Conservation (phyloP, 2,888 invertebrate genomes). For the Phyllotreta striolata region DNA sequence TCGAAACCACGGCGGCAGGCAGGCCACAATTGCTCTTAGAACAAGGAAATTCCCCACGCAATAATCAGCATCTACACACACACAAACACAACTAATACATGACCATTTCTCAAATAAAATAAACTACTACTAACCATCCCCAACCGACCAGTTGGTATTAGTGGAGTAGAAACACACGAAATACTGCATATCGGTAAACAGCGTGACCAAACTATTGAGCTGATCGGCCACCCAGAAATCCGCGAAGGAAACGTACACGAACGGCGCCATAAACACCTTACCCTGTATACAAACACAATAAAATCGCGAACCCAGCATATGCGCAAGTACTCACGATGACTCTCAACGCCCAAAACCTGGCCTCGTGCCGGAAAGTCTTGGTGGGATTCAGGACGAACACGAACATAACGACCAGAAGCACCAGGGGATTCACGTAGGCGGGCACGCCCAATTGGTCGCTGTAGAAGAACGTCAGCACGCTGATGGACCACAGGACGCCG, state of each 20-base stretch:
- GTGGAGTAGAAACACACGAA: conserved; percentile 90
- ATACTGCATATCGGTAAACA: conserved; percentile 94
- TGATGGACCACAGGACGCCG: conserved; percentile 93
- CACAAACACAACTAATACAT: conserved; percentile 1
- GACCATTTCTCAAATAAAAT: not conserved
- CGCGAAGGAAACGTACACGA: conserved; percentile 92
- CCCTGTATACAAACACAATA: conserved; percentile 65
- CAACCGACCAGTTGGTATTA: conserved; percentile 76
- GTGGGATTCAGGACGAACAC: conserved; percentile 92
- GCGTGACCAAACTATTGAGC: conserved; percentile 89
- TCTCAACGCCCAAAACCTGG: conserved; percentile 91
- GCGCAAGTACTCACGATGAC: conserved; percentile 76
- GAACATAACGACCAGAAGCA: conserved; percentile 81
- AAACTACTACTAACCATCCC: conserved; percentile 60
- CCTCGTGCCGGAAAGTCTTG: conserved; percentile 89
- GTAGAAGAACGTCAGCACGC: conserved; percentile 83
- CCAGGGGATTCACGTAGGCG: conserved; percentile 90
- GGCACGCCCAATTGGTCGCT: conserved; percentile 87
- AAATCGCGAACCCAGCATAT: not conserved
- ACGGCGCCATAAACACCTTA: conserved; percentile 87
- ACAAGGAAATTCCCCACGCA: conserved; percentile 77
- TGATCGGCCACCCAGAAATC: conserved; percentile 99
- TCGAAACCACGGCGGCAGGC: conserved; percentile 96
- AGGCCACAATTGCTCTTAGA: conserved; percentile 84
- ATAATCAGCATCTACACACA: conserved; percentile 66